A percentile compares a stretch with the other conserved stretches of the same genome.
Evolutionary conservation across 2,113 vertebrate species (phyloP).

Genomic region (Scomber scombrus): DNA sequence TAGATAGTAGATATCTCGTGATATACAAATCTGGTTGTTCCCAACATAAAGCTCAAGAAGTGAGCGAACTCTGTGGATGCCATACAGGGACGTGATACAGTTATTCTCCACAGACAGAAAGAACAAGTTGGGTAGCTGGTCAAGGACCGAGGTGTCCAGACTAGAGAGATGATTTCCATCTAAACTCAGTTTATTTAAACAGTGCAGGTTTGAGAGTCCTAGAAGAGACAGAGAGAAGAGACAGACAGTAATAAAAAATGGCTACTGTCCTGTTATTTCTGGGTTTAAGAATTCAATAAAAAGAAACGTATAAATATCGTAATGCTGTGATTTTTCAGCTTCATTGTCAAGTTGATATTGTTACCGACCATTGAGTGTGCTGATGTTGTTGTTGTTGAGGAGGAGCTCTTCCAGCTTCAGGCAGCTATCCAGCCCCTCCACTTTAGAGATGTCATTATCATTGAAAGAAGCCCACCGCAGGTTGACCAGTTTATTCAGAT

Average conservation of each 20-base stretch:
- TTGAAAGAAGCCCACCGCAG: constrained; percentile 91
- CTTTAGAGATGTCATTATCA: constrained; percentile 87
- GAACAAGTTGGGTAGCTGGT: constrained; percentile 85
- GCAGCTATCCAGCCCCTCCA: constrained; percentile 88
- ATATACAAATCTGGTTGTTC: constrained; percentile 87
- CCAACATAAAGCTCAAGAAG: constrained; percentile 90
- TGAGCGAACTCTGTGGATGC: constrained; percentile 84
- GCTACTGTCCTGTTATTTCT: background rate
- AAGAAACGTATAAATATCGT: background rate
- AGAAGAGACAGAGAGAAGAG: constrained; percentile 57
- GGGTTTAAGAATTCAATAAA: too few relatives aligned
- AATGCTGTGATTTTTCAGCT: background rate
- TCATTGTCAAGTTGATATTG: background rate
- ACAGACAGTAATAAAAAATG: background rate
- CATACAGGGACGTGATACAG: constrained; percentile 84
- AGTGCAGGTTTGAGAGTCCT: constrained; percentile 87
- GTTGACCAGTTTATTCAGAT: constrained; percentile 87
- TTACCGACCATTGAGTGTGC: constrained; percentile 85
- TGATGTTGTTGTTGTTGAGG: constrained; percentile 88
- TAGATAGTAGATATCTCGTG: constrained; percentile 87
- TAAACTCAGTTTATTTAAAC: constrained; percentile 85
- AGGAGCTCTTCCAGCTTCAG: constrained; percentile 88
- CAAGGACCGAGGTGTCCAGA: constrained; percentile 83
- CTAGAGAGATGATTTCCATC: constrained; percentile 88
- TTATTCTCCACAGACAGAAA: constrained; percentile 90